phyloP scores from a whole-genome alignment of 2,113 vertebrate genomes.

The Aegithalos caudatus region DNA sequence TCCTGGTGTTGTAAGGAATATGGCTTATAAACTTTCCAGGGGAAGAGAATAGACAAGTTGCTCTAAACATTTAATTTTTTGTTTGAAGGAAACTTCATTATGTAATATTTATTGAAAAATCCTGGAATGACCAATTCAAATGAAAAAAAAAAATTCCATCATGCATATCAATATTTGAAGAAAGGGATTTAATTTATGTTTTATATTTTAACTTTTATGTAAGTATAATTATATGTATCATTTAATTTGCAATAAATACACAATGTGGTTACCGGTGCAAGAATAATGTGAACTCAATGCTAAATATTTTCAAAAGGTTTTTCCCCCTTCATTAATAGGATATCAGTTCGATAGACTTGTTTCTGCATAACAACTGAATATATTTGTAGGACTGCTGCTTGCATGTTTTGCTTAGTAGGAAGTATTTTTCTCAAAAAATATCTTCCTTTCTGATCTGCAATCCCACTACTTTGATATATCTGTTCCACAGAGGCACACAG shows the following conservation, averaged over 20 bases:
- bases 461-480: neutral
- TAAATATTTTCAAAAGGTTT: neutral
- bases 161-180: neutral
- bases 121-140: neutral
- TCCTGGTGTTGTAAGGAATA: neutral
- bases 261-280: neutral
- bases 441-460: neutral
- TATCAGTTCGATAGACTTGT: neutral
- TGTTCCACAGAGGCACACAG: neutral
- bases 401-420: neutral
- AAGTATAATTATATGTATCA: neutral
- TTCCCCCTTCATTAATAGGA: fast-evolving
- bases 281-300: neutral
- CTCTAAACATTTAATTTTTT: too few species aligned
- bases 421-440: neutral
- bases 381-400: neutral
- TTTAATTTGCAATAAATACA: neutral
- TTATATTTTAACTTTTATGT: neutral
- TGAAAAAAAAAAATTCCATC: neutral
- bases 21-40: neutral
- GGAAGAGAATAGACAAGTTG: neutral
- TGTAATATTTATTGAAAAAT: neutral
- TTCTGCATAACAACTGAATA: neutral
- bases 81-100: neutral
- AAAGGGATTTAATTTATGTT: neutral